These are phyloP conservation scores for Propithecus deckenii DNA, from an alignment of 2,797 vertebrate species.

Conservation along the genomic window DNA sequence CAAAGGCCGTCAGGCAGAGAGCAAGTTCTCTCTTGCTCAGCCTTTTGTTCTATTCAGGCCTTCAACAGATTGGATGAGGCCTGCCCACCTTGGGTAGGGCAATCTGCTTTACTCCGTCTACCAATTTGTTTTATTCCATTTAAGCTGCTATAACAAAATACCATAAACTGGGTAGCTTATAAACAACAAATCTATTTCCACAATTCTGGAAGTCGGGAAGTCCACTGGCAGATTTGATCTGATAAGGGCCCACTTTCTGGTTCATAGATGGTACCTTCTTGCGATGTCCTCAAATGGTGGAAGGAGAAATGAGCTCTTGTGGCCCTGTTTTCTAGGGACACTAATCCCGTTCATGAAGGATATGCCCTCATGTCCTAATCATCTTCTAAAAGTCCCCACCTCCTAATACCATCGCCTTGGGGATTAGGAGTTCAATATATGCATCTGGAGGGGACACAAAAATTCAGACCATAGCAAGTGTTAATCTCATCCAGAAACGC, in stretches of 20 bases:
- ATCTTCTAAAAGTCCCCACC: not conserved
- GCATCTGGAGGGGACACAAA: not conserved
- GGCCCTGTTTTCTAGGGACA: not conserved
- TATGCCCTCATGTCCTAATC: not conserved
- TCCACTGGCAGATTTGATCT: not conserved
- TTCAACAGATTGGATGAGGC: not conserved
- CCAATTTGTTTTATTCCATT: not conserved
- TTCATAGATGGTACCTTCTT: not conserved
- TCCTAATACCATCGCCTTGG: not conserved
- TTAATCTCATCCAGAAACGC: slow-evolving; percentile 15
- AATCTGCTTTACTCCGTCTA: not conserved
- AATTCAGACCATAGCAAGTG: not conserved
- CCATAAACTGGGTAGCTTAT: not conserved
- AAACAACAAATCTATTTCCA: not conserved
- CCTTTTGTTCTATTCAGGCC: not conserved
- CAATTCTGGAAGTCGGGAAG: not conserved
- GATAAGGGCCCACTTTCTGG: not conserved
- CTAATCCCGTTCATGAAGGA: not conserved
- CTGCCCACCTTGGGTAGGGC: not conserved
- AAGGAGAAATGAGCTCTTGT: not conserved
- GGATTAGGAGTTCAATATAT: not conserved
- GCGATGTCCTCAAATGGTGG: not conserved
- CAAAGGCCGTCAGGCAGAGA: not conserved
- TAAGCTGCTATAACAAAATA: not conserved
- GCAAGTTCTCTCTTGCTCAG: not conserved